Conservation (phyloP, 23 tunicate species). For the Ciona savignyi region DNA sequence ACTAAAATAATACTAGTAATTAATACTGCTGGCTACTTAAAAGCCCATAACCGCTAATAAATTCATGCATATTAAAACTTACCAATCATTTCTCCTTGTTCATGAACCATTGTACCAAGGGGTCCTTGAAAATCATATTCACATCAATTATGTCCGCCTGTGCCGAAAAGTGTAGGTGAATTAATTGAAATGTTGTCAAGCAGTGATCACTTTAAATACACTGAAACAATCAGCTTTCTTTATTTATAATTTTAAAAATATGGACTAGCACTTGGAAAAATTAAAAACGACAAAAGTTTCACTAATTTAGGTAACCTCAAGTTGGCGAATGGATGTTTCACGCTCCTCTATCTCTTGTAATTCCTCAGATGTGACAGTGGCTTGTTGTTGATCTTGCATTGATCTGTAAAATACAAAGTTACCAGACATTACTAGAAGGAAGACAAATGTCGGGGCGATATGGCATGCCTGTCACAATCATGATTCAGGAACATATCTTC, state of each 20-base stretch:
- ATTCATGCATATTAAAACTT: too few relatives aligned
- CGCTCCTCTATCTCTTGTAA: conserved; percentile 73
- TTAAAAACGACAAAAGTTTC: neutral
- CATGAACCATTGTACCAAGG: conserved; percentile 95
- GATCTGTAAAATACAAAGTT: conserved; percentile 11
- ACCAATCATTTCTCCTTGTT: conserved; percentile 98
- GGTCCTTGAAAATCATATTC: conserved; percentile 96
- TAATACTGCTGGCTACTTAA: too few relatives aligned
- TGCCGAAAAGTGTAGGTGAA: too few relatives aligned
- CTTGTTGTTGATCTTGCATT: conserved; percentile 83
- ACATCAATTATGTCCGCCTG: conserved; percentile 95
- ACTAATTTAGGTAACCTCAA: conserved; percentile 46
- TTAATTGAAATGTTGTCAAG: too few relatives aligned
- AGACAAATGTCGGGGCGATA: too few relatives aligned
- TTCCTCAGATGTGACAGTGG: conserved; percentile 56
- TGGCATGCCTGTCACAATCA: too few relatives aligned
- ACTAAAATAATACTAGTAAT: too few relatives aligned
- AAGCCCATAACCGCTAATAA: too few relatives aligned
- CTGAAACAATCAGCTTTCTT: neutral
- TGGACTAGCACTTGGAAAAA: neutral
- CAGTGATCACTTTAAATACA: too few relatives aligned
- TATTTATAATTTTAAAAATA: neutral
- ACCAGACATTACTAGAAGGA: too few relatives aligned
- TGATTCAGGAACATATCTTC: too few relatives aligned
- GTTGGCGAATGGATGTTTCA: conserved; percentile 82